Conservation (phyloP, 2,797 vertebrate species). For the Cyclura pinguis region DNA sequence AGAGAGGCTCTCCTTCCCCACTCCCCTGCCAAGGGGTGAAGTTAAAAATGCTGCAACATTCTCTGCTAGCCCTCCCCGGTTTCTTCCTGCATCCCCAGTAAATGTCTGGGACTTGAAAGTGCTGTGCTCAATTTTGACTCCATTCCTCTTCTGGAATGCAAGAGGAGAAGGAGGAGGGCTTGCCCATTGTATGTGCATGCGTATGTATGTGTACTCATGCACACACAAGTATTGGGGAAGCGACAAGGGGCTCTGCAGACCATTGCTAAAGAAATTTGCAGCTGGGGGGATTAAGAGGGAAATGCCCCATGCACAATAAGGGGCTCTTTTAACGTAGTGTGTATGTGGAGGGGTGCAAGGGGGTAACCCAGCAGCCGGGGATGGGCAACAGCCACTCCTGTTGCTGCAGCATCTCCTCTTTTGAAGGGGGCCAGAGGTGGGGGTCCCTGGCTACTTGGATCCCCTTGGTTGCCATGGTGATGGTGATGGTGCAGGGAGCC, state of each 20-base stretch:
- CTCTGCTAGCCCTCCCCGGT: background rate
- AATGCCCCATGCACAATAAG: background rate
- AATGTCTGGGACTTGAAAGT: background rate
- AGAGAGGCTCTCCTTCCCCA: background rate
- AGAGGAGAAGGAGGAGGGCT: background rate
- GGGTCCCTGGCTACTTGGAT: conserved; percentile 72
- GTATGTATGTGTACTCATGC: background rate
- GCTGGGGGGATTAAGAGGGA: background rate
- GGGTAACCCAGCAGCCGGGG: conserved; percentile 38
- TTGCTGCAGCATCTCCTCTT: conserved; percentile 59
- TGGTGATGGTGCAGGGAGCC: conserved; percentile 74
- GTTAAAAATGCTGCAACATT: background rate
- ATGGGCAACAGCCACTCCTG: conserved; percentile 45
- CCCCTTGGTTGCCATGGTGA: conserved; percentile 81
- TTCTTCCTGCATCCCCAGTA: background rate
- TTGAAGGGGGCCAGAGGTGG: conserved; percentile 15
- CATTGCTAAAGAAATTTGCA: background rate
- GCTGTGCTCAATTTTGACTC: background rate
- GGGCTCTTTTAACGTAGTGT: conserved; percentile 28
- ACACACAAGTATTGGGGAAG: background rate
- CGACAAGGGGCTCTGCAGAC: conserved; percentile 7
- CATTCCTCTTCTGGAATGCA: background rate
- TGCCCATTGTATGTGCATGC: background rate
- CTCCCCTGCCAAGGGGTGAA: background rate
- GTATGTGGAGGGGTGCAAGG: conserved; percentile 1